phyloP scores from a whole-genome alignment of 2,797 vertebrate species.

The Siniperca undulata region DNA sequence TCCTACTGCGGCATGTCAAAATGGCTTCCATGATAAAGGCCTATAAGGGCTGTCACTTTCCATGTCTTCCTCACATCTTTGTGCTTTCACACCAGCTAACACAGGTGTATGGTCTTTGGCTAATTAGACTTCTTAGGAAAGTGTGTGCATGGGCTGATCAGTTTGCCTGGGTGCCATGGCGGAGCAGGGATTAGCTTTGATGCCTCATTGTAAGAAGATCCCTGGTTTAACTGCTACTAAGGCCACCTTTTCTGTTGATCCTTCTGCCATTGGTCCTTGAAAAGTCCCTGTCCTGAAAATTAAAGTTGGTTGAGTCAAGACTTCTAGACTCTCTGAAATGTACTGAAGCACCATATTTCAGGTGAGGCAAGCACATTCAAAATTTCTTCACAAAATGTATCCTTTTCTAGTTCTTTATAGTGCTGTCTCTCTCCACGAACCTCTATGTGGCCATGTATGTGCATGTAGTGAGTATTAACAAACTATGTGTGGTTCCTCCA shows the following conservation, averaged over 20 bases:
- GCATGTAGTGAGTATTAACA: conserved; percentile 10
- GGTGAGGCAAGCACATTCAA: conserved; percentile 5
- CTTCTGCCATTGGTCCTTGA: neutral
- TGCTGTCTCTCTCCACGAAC: neutral
- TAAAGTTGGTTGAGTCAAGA: conserved; percentile 2
- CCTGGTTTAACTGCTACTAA: conserved; percentile 8
- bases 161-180: neutral
- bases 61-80: neutral
- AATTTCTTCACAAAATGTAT: neutral
- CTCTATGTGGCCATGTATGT: neutral
- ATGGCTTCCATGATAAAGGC: neutral
- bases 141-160: neutral
- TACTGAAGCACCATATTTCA: conserved; percentile 1
- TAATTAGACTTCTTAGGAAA: conserved; percentile 19
- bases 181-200: conserved; percentile 6
- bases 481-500: conserved; percentile 45
- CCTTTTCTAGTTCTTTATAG: neutral
- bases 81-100: neutral
- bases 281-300: conserved; percentile 4
- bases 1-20: conserved; percentile 5
- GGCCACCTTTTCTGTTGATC: neutral
- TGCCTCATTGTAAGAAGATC: neutral
- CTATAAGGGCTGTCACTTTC: conserved; percentile 4
- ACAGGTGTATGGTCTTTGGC: conserved; percentile 5
- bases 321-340: neutral